Percentiles rank a stretch among this genome's conserved stretches.
Conservation (phyloP, 1,140 invertebrate species). For the Tribolium madens region DNA sequence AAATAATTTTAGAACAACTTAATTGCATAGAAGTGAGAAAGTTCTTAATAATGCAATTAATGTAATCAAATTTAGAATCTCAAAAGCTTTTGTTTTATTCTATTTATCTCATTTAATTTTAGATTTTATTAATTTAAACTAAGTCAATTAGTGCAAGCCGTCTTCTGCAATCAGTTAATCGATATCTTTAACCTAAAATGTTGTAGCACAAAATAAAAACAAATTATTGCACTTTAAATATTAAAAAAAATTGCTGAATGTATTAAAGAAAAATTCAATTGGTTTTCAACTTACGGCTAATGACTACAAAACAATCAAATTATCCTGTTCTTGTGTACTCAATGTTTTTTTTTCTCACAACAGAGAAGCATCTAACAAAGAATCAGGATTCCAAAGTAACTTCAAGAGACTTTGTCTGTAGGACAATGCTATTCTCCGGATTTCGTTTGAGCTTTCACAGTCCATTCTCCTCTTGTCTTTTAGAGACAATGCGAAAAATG, state of each 20-base stretch:
- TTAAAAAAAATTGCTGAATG: not conserved
- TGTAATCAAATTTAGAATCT: not conserved
- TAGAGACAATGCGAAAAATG: constrained; percentile 32
- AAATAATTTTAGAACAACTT: not conserved
- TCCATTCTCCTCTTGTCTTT: constrained; percentile 10
- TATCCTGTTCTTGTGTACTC: constrained; percentile 25
- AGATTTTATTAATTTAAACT: not conserved
- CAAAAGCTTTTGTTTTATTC: not conserved
- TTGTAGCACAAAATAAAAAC: not conserved
- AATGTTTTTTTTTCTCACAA: constrained; percentile 30
- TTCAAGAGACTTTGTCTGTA: constrained; percentile 26
- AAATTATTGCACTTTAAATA: not conserved
- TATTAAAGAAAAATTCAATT: constrained; percentile 10
- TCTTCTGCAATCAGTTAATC: not conserved
- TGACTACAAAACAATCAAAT: constrained; percentile 36
- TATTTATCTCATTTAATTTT: not conserved
- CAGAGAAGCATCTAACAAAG: constrained; percentile 31
- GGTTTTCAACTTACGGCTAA: constrained; percentile 11
- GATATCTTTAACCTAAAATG: too few relatives aligned
- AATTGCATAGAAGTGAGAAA: not conserved
- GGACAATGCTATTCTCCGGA: constrained; percentile 34
- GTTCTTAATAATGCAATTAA: not conserved
- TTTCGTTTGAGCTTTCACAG: constrained; percentile 35
- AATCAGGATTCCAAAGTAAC: constrained; percentile 36
- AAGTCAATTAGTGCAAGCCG: not conserved